Percentiles rank a stretch among this genome's conserved stretches.
Conservation (phyloP, 2,113 vertebrate species). For the Delphinapterus leucas region DNA sequence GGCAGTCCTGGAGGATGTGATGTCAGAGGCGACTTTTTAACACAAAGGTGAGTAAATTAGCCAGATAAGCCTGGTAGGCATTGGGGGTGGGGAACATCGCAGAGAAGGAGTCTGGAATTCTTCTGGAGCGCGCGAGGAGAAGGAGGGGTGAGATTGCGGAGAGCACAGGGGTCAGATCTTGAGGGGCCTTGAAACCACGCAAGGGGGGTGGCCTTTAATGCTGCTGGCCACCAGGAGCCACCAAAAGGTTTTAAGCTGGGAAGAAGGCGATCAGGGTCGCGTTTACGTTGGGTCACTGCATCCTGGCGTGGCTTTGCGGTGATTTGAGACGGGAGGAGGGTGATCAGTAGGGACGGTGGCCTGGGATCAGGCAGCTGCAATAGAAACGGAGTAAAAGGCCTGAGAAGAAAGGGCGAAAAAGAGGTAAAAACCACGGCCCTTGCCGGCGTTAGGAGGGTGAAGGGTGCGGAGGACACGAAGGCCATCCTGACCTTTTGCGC, state of each 20-base stretch:
- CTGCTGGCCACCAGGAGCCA: not conserved
- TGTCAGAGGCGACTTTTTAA: not conserved
- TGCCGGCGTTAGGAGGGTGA: not conserved
- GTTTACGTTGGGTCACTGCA: not conserved
- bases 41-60: not conserved
- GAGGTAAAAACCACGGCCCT: too few relatives aligned
- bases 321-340: too few relatives aligned
- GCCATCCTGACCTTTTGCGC: not conserved
- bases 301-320: not conserved
- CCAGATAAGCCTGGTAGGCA: not conserved
- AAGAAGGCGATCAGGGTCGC: not conserved
- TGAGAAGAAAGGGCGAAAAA: not conserved
- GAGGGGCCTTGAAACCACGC: not conserved
- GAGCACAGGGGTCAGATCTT: not conserved
- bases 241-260: not conserved
- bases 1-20: not conserved
- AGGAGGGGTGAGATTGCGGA: not conserved
- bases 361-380: not conserved
- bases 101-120: not conserved
- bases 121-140: not conserved
- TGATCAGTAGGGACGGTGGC: not conserved
- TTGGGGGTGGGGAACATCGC: not conserved
- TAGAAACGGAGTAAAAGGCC: not conserved
- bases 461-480: not conserved
- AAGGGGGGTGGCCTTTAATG: not conserved